A percentile compares a stretch with the other conserved stretches of the same genome.
phyloP scores from a whole-genome alignment of 1,140 invertebrate species.

The Nasonia vitripennis region DNA sequence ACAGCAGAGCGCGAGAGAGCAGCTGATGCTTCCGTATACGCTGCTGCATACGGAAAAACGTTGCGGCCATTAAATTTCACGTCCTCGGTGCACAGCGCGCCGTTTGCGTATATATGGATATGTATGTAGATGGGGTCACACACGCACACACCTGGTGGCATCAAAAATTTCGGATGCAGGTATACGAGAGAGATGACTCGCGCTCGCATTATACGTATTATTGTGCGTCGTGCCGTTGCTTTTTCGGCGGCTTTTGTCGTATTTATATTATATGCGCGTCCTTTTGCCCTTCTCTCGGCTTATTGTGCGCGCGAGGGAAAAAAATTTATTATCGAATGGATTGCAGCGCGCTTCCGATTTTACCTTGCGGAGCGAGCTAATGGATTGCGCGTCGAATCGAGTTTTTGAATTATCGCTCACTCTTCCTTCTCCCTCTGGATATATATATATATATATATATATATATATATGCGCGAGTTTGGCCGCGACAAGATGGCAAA shows the following conservation, averaged over 20 bases:
- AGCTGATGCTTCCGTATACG: constrained; percentile 1
- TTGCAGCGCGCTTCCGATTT: neutral
- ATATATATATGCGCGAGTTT: neutral
- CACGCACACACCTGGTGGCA: constrained; percentile 39
- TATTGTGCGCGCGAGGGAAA: neutral
- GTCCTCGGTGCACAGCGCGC: neutral
- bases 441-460: neutral
- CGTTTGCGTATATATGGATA: no score
- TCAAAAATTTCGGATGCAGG: constrained; percentile 41
- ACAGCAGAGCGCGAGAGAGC: neutral
- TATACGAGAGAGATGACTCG: constrained; percentile 33
- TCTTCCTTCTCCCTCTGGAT: neutral
- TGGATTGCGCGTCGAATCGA: constrained; percentile 1
- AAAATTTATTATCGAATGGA: constrained; percentile 1
- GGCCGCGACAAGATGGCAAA: constrained; percentile 31
- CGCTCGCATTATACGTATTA: neutral
- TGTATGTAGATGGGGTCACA: neutral
- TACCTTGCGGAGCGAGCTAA: neutral
- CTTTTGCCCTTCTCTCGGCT: neutral
- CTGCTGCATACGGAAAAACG: constrained; percentile 6
- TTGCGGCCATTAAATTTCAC: constrained; percentile 13
- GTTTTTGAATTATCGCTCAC: constrained; percentile 5
- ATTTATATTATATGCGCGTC: neutral
- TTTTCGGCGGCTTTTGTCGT: constrained; percentile 30
- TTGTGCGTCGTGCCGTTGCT: neutral